Evolutionary conservation across 64 coral and sea anemone species (phyloP).

Genomic region (Pachyseris speciosa): DNA sequence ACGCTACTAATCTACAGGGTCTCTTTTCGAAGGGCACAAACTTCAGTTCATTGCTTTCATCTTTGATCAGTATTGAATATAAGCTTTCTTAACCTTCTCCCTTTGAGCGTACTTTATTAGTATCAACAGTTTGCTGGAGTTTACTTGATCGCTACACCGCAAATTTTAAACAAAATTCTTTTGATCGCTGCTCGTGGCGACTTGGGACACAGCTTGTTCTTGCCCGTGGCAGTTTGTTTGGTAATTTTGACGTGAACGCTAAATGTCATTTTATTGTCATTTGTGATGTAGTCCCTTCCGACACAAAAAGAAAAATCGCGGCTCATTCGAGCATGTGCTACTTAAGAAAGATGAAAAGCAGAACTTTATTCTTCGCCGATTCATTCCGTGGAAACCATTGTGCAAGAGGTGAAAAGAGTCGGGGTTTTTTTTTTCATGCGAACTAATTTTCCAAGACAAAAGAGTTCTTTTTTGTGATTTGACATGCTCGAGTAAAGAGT

Average conservation of each 20-base stretch:
- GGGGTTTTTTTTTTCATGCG: neutral
- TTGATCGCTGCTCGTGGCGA: neutral
- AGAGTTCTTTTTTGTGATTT: constrained; percentile 5
- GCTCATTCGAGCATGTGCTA: constrained; percentile 23
- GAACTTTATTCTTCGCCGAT: neutral
- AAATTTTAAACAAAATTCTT: constrained; percentile 11
- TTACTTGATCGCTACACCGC: neutral
- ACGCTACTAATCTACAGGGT: neutral
- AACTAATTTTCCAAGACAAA: constrained; percentile 35
- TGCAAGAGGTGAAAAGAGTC: constrained; percentile 7
- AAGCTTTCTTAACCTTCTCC: neutral
- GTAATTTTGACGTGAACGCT: constrained; percentile 13
- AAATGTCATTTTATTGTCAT: constrained; percentile 41
- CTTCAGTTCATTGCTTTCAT: neutral
- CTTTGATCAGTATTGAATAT: neutral
- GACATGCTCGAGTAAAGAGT: constrained; percentile 25
- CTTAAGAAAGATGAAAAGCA: constrained; percentile 16
- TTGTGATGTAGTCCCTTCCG: neutral
- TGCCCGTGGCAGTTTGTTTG: neutral
- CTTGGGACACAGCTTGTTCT: neutral
- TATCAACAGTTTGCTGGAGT: neutral
- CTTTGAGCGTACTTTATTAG: neutral
- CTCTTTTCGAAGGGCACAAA: neutral
- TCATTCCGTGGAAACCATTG: constrained; percentile 19
- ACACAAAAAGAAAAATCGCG: neutral